phyloP scores from a whole-genome alignment of 2,888 invertebrate species.

The Cantharis nigra region DNA sequence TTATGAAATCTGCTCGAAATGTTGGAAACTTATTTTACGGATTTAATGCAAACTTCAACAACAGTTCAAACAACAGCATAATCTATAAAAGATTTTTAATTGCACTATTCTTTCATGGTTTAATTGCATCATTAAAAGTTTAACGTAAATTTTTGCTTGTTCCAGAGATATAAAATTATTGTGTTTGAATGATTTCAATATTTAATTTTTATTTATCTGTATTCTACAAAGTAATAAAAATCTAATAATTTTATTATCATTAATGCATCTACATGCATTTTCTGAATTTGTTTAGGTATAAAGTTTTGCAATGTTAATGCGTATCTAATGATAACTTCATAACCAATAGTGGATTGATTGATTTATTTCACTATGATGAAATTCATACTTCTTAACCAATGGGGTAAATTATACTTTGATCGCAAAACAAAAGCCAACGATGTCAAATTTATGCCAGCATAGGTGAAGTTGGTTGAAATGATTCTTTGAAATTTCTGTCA shows the following conservation, averaged over 20 bases:
- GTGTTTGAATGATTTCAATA: neutral
- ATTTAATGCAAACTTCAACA: neutral
- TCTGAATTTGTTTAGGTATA: neutral
- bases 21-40: neutral
- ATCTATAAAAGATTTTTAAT: neutral
- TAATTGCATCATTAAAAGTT: neutral
- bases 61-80: too few species aligned
- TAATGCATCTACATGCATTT: neutral
- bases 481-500: too few species aligned
- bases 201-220: neutral
- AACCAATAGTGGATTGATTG: too few species aligned
- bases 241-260: neutral
- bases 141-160: neutral
- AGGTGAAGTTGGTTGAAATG: too few species aligned
- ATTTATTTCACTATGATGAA: too few species aligned
- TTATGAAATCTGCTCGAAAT: neutral
- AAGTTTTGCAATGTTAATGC: neutral
- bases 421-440: too few species aligned
- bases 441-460: too few species aligned
- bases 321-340: too few species aligned
- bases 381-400: too few species aligned
- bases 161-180: neutral
- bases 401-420: too few species aligned
- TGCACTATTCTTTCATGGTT: neutral
- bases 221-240: neutral